Evolutionary conservation across 1,140 invertebrate genomes (phyloP).

Genomic region (Babylonia areolata): DNA sequence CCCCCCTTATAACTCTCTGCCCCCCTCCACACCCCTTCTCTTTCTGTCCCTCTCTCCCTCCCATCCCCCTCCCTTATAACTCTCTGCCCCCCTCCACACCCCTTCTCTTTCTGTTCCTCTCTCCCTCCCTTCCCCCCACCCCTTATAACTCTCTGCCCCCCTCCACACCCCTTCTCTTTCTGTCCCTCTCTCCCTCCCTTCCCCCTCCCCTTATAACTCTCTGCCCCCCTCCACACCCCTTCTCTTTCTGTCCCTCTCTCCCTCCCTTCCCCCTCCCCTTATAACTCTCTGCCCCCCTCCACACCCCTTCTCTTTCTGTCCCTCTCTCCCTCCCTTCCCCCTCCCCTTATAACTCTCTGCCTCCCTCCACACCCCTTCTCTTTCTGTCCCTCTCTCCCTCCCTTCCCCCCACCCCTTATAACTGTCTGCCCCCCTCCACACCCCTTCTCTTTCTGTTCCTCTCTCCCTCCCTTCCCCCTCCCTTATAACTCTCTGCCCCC

Average conservation of each 20-base stretch:
- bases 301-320: neutral
- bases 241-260: neutral
- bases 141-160: no score
- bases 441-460: no score
- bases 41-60: neutral
- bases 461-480: no score
- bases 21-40: neutral
- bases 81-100: neutral
- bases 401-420: no score
- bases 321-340: neutral
- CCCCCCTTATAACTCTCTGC: neutral
- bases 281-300: no score
- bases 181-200: neutral
- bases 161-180: neutral
- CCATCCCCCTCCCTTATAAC: neutral
- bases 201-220: no score
- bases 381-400: no score
- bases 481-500: no score
- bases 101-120: neutral
- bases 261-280: neutral
- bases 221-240: no score
- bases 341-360: no score
- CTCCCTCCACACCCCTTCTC: no score
- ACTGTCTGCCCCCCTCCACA: no score
- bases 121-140: neutral